Evolutionary conservation across 1,140 invertebrate species (phyloP), one percentile per base, ranked within the genome.

Genomic region (Zaprionus ghesquierei): DNA sequence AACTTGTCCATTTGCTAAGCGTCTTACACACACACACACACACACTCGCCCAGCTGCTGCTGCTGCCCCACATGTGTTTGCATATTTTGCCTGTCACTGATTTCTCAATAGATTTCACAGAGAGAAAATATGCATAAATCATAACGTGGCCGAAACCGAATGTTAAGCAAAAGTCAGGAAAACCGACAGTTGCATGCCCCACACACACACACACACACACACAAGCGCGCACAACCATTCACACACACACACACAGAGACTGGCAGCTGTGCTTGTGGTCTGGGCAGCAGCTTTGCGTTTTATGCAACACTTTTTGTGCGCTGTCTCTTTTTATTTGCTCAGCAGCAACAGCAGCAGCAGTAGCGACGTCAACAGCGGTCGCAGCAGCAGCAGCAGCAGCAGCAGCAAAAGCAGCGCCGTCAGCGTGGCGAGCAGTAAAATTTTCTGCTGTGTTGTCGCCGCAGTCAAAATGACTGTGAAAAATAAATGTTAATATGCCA

Each of bases 31-130:
- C 25, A 13, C 15, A 44, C 31, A 46, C 23, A 61, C 41, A 49
- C 41, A 12, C 9, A 46, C 41, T 25, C n/a, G 4, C 3, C 3
- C 38, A 18, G 33, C 33, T 35, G 61, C 23, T 38, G 25, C 44
- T 23, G 29, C 12, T 44, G 44, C 29, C 29, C 23, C 38, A 55
- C 27, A 33, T 69, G 31, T 60, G 8, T 44, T 13, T 73, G 77
- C 75, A 86, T 78, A 86, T 86, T 81, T 86, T 73, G 75, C 74
- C 71, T 87, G 82, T 86, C 82, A 87, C 75, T 87, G 82, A 86
- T 86, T 86, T 86, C 82, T 86, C 82, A 86, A 86, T 86, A 86
- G 82, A 87, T 86, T 86, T 86, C 78, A 76, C 75, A 76, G 70
- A 58, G 81, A 41, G 22, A 38, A 64, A 86, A 81, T 86, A 76